Base-by-base conservation (phyloP, 1,140 invertebrate genomes). In the Tyrophagus putrescentiae region DNA sequence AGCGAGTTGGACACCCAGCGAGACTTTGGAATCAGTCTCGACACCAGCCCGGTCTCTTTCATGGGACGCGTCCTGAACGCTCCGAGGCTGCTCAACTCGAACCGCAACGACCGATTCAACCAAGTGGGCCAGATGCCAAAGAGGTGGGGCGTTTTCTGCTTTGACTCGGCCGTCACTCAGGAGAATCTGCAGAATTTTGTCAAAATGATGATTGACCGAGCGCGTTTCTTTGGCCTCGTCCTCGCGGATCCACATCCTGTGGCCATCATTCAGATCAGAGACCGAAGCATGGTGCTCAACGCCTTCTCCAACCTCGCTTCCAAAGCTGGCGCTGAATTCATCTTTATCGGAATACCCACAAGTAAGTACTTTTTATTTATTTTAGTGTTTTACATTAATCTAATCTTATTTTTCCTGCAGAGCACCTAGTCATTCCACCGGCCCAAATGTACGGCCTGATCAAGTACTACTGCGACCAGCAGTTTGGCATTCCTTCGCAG, bases 401-500 rank as follows among this genome's bases (percentile, higher is more conserved):
- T n/a, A n/a, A n/a, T 31, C 39, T 13, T 27, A 3, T 54, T 54
- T 31, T 32, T 32, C 25, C 21, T 54, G 3, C 21, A 13, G 50
- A 21, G 34, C 7, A 53, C 7, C 4, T 5, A 32, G 16, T 13
- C 25, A 34, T 27, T 31, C 7, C 28, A 31, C 7, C 18, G 28
- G 7, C 36, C 28, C 18, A 25, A 11, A 57, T 57, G 9, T 57
- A 57, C 29, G 32, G 31, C 16, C 25, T n/a, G n/a, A 29, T 57
- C 4, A 57, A 57, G 25, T 21, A 7, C 44, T 57, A 29, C 31
- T 11, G 56, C n/a, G 56, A 57, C 31, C 11, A n/a, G 18, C 25
- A 34, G 18, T 57, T 41, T 57, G 56, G 56, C 13, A n/a, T 57
- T 2, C 21, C 28, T 3, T 18, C 56, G 3, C 56, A 57, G 44